Evolutionary conservation across 2,888 invertebrate species (phyloP), one percentile per base, ranked within the genome.

Genomic region (Archips xylosteana): DNA sequence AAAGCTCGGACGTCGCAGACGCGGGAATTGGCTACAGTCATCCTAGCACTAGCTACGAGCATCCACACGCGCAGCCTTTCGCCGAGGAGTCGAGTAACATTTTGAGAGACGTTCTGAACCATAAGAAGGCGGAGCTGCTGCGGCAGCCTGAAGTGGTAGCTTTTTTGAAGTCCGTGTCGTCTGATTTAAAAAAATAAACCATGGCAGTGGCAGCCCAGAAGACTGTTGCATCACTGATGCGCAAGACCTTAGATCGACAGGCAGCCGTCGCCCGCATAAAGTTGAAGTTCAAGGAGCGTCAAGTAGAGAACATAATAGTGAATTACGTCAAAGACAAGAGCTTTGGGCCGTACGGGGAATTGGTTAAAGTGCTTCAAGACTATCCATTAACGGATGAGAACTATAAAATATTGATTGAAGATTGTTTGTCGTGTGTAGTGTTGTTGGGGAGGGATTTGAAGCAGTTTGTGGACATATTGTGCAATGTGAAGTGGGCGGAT

Each of bases 61-160:
- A 85, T 42, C 79, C 86, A 3, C 86, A 86, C 39, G 74, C 80
- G 2, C 81, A 84, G 34, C 83, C 87, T 2, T 77, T 82, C 9
- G 76, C 88, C 54, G 92, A 94, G 76, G 92, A 94, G 74, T 90
- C 85, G 64, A 93, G 91, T 75, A 91, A 89, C 81, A 89, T 94
- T 66, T 82, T 94, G 68, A 84, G 92, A 70, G 94, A 94, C 78
- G 90, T 95, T 73, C 80, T 95, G 15, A 94, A 94, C 78, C 90
- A 92, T 76, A 95, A 95, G 72, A 95, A 94, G 70, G 88, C 94
- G 3, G 90, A 93, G 82, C 78, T 95, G 63, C 86, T 95, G 0
- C 88, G 94, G 67, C 91, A 94, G 74, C 95, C 95, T 5, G 94
- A 94, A 78, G 89, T 95, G 76, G 82, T 92, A 45, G 88, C 89